Percentiles rank a stretch among this genome's conserved stretches.
phyloP scores from a whole-genome alignment of 1,140 invertebrate species.

The Macrobrachium rosenbergii region DNA sequence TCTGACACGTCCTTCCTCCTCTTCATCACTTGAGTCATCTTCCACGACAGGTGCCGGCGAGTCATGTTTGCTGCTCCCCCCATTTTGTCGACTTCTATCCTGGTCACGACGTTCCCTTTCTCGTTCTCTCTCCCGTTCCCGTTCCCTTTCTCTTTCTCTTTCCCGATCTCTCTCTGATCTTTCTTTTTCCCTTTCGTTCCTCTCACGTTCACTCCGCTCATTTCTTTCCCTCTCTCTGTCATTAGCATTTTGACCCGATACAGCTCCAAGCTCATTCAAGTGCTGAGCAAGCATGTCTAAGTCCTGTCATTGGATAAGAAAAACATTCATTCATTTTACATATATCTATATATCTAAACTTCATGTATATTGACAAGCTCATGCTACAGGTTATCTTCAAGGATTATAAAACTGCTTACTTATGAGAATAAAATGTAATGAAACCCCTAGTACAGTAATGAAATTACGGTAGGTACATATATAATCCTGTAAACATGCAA shows the following conservation, averaged over 20 bases:
- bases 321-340: neutral
- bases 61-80: constrained; percentile 48
- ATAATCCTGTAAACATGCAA: neutral
- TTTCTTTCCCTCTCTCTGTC: constrained; percentile 34
- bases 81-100: constrained; percentile 47
- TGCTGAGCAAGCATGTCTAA: constrained; percentile 93
- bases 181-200: constrained; percentile 26
- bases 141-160: constrained; percentile 44
- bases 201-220: neutral
- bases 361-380: neutral
- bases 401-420: neutral
- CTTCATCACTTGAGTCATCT: constrained; percentile 70
- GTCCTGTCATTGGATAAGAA: constrained; percentile 78
- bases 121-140: constrained; percentile 39
- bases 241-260: constrained; percentile 65
- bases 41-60: constrained; percentile 52
- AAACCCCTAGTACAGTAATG: neutral
- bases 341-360: neutral
- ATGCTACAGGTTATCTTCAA: constrained; percentile 20
- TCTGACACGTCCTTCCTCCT: constrained; percentile 69
- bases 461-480: neutral
- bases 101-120: constrained; percentile 21
- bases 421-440: neutral
- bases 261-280: constrained; percentile 89
- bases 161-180: constrained; percentile 56